A percentile compares a stretch with the other conserved stretches of the same genome.
phyloP scores from a whole-genome alignment of 1,140 invertebrate species.

The Aphidius gifuensis region DNA sequence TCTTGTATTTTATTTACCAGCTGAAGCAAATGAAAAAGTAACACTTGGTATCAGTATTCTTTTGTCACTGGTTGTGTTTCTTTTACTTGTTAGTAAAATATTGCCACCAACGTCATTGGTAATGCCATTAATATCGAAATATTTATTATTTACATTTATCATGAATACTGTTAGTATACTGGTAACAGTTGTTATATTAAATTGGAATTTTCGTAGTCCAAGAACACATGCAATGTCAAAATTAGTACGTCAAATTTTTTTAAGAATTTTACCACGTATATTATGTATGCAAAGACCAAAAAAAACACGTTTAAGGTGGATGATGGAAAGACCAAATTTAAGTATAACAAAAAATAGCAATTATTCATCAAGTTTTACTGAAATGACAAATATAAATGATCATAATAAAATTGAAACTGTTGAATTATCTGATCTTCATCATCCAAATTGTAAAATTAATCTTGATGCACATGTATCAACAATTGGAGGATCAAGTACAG shows the following conservation, averaged over 20 bases:
- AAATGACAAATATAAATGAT: conserved; percentile 58
- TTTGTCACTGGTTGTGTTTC: conserved; percentile 98
- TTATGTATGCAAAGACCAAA: conserved; percentile 89
- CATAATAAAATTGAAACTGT: conserved; percentile 85
- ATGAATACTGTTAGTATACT: conserved; percentile 99
- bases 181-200: conserved; percentile 98
- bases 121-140: conserved; percentile 95
- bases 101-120: conserved; percentile 95
- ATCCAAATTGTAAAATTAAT: conserved; percentile 94
- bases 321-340: conserved; percentile 95
- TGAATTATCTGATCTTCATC: conserved; percentile 91
- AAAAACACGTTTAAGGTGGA: conserved; percentile 89
- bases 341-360: conserved; percentile 75
- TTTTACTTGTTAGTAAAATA: conserved; percentile 97
- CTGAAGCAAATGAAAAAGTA: conserved; percentile 90
- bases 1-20: conserved; percentile 97
- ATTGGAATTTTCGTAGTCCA: conserved; percentile 98
- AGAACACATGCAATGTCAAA: conserved; percentile 87
- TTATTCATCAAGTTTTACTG: conserved; percentile 71
- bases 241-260: conserved; percentile 89
- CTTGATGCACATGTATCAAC: conserved; percentile 66
- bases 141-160: conserved; percentile 98
- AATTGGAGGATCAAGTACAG: conserved; percentile 24
- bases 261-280: conserved; percentile 85
- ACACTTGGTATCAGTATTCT: conserved; percentile 98